A percentile compares a stretch with the other conserved stretches of the same genome.
phyloP scores from a whole-genome alignment of 2,888 invertebrate genomes.

The Andrena flavipes region DNA sequence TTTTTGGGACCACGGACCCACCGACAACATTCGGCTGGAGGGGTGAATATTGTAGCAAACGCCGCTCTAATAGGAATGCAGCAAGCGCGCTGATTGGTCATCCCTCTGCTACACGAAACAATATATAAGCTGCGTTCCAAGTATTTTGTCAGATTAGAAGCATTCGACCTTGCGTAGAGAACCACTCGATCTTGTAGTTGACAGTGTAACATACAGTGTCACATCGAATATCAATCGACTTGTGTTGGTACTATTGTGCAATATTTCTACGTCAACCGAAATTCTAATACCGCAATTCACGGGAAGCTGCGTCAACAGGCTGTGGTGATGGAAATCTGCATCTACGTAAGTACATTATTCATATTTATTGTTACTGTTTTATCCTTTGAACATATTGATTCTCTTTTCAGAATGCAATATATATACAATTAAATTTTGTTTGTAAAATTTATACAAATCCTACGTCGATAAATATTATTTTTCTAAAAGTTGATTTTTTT shows the following conservation, averaged over 20 bases:
- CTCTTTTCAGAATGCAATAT: too few species aligned
- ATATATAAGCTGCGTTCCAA: slow-evolving; percentile 1
- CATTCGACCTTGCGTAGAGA: neutral
- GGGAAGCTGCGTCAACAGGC: too few species aligned
- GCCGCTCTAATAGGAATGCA: too few species aligned
- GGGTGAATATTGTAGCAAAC: neutral
- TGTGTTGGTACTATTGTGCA: slow-evolving; percentile 3
- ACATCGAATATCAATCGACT: neutral
- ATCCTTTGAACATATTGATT: too few species aligned
- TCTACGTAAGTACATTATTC: too few species aligned
- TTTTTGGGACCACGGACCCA: neutral
- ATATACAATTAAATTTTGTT: too few species aligned
- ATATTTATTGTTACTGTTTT: too few species aligned
- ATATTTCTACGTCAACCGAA: slow-evolving; percentile 3
- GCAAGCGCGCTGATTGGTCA: neutral
- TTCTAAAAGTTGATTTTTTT: neutral
- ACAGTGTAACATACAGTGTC: slow-evolving; percentile 1
- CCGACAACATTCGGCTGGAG: neutral
- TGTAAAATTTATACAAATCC: too few species aligned
- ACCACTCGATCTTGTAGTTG: neutral
- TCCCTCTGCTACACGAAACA: neutral
- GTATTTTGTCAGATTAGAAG: neutral
- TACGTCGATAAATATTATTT: too few species aligned
- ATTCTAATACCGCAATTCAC: neutral
- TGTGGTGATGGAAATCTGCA: too few species aligned